phyloP scores from a whole-genome alignment of 37 sponge, comb jelly and placozoan species.

The Geodia barretti region DNA sequence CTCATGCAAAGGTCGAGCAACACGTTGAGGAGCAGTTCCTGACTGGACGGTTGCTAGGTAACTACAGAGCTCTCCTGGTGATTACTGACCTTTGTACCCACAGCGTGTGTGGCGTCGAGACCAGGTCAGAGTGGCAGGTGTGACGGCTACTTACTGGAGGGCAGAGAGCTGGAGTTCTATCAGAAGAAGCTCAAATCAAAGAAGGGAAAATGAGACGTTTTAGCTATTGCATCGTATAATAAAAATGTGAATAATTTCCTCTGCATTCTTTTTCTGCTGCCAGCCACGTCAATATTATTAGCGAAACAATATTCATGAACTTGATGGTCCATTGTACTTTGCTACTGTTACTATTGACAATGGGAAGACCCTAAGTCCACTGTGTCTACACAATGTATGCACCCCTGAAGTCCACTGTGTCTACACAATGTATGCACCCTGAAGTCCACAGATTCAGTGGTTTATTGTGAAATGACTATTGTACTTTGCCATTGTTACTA shows the following conservation, averaged over 20 bases:
- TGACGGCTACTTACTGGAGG: constrained; percentile 98
- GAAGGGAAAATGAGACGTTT: constrained; percentile 90
- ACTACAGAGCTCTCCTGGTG: not conserved
- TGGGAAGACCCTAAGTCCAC: no score
- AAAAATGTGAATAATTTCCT: not conserved
- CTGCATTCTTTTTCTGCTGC: not conserved
- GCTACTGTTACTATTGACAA: no score
- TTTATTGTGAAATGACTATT: no score
- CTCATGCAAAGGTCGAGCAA: constrained; percentile 78
- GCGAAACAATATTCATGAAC: no score
- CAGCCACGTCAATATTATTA: no score
- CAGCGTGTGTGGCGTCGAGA: constrained; percentile 93
- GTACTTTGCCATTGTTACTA: no score
- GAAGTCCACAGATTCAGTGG: no score
- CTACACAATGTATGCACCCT: no score
- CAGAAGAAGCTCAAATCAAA: constrained; percentile 88
- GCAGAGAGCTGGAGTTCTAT: constrained; percentile 98
- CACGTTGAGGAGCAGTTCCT: constrained; percentile 95
- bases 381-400: no score
- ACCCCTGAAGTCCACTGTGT: no score
- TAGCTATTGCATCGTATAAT: not conserved
- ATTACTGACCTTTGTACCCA: not conserved
- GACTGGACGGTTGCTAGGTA: constrained; percentile 93
- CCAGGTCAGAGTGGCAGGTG: constrained; percentile 98
- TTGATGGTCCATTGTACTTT: no score